phyloP scores from a whole-genome alignment of 2,113 vertebrate genomes.

The Delphinus delphis region DNA sequence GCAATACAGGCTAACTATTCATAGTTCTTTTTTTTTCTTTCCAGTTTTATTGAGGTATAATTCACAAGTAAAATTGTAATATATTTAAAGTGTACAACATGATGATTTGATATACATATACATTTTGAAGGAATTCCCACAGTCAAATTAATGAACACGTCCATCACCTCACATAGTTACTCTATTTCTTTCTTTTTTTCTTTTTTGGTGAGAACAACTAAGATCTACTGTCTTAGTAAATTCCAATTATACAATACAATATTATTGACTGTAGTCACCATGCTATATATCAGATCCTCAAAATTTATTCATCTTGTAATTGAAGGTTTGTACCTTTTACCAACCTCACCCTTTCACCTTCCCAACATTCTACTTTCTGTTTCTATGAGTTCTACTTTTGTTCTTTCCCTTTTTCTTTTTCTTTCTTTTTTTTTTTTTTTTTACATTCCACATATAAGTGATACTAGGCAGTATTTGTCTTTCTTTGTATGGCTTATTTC shows the following conservation, averaged over 20 bases:
- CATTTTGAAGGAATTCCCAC: background rate
- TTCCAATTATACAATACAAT: background rate
- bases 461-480: background rate
- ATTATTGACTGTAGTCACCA: background rate
- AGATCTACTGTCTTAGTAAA: background rate
- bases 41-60: background rate
- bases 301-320: background rate
- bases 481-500: background rate
- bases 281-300: background rate
- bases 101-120: background rate
- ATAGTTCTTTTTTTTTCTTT: background rate
- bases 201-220: background rate
- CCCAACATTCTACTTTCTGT: background rate
- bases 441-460: background rate
- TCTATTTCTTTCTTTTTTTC: background rate
- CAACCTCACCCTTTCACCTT: background rate
- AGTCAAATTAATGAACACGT: background rate
- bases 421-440: too few species aligned
- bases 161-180: background rate
- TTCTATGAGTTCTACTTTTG: background rate
- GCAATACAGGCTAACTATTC: background rate
- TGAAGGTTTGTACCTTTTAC: background rate
- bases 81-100: background rate
- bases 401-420: background rate
- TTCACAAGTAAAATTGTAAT: background rate